phyloP scores from a whole-genome alignment of 1,140 invertebrate species.

The Pachyrhynchus sulphureomaculatus region DNA sequence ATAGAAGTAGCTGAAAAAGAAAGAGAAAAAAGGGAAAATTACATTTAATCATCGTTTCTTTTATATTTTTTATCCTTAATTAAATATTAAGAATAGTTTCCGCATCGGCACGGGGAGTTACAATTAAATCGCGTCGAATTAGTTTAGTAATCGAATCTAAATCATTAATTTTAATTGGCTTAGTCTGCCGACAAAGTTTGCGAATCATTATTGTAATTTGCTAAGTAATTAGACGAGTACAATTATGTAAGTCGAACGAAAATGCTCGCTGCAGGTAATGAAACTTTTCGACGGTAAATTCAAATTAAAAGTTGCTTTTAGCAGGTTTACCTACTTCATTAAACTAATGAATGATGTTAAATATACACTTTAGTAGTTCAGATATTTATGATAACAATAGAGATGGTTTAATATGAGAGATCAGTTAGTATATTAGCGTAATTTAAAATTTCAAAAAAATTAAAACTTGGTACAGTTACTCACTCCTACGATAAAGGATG shows the following conservation, averaged over 20 bases:
- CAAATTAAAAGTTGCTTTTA: constrained; percentile 20
- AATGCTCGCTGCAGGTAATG: constrained; percentile 2
- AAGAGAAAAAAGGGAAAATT: not conserved
- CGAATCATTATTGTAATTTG: constrained; percentile 41
- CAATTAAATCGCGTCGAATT: constrained; percentile 38
- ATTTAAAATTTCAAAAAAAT: too few relatives aligned
- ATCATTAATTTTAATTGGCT: constrained; percentile 46
- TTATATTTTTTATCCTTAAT: constrained; percentile 3
- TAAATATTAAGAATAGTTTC: constrained; percentile 15
- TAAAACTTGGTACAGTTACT: too few relatives aligned
- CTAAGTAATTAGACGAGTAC: constrained; percentile 41
- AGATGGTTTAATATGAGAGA: too few relatives aligned
- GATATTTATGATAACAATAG: too few relatives aligned
- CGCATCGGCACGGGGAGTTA: constrained; percentile 13
- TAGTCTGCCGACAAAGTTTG: constrained; percentile 40
- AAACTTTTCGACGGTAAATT: constrained; percentile 18
- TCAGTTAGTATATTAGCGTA: too few relatives aligned
- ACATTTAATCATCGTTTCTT: not conserved
- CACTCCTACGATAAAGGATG: too few relatives aligned
- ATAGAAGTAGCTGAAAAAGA: too few relatives aligned
- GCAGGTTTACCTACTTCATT: constrained; percentile 19
- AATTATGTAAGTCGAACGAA: constrained; percentile 24
- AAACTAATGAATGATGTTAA: constrained; percentile 15
- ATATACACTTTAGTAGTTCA: not conserved
- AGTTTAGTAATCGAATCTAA: constrained; percentile 43